These are phyloP conservation scores for Morone chrysops DNA, from an alignment of 2,113 vertebrate species.

Conservation along the genomic window DNA sequence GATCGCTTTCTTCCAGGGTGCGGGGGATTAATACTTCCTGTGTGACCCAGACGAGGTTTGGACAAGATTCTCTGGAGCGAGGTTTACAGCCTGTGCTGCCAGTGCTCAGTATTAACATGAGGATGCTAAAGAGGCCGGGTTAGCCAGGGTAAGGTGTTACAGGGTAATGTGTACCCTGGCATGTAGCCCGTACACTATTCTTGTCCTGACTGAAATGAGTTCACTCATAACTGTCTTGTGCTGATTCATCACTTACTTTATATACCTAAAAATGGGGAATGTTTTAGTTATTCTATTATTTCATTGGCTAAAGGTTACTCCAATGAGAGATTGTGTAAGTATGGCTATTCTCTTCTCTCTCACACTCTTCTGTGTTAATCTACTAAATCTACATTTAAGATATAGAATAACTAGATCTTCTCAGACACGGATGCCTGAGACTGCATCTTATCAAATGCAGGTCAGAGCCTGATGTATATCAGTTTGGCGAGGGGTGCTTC, in stretches of 20 bases:
- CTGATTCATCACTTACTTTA: background rate
- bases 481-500: no score
- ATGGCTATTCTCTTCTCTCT: no score
- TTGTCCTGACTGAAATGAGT: conserved; percentile 8
- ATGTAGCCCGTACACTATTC: conserved; percentile 25
- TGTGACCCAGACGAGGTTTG: conserved; percentile 63
- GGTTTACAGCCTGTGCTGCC: conserved; percentile 38
- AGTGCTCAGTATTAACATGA: conserved; percentile 16
- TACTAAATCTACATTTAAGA: no score
- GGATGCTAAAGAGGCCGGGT: conserved; percentile 41
- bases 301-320: no score
- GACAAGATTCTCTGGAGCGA: conserved; percentile 7
- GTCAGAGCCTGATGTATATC: no score
- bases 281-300: no score
- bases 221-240: background rate
- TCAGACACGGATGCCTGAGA: no score
- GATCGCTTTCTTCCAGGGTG: conserved; percentile 30
- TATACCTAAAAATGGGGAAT: no score
- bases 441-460: background rate
- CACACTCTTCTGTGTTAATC: no score
- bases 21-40: conserved; percentile 50
- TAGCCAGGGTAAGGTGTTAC: conserved; percentile 48
- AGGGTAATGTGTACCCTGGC: conserved; percentile 3
- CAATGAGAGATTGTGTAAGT: no score
- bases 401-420: no score